Evolutionary conservation across 2,797 vertebrate genomes (phyloP), one percentile per base, ranked within the genome.

Genomic region (Bothrops alternatus): DNA sequence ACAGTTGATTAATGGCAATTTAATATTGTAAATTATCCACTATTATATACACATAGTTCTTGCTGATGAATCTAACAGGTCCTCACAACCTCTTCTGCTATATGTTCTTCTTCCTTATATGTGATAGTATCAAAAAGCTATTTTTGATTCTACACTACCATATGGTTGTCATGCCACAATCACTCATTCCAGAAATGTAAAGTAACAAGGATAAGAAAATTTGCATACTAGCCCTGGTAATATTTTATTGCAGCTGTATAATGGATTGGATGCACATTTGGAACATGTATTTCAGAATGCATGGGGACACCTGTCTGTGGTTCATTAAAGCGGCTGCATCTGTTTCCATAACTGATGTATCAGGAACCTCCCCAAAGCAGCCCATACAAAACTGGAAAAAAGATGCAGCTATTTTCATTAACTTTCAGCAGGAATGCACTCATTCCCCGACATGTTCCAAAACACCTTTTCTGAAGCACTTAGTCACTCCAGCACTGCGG

Each of bases 1-100:
- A 82, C 8, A 82, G 94, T 92, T 88, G 73, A 90, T 47, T 82
- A 82, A 25, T 82, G 37, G 37, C 91, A 95, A 89, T 10, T 7
- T 23, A 87, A 28, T 53, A 53, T 25, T 82, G 25, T 82, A 26
- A 50, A 88, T 55, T 42, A 65, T 37, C 87, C 55, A 42, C 25
- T 91, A 86, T 65, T 32, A 86, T 23, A 53, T 4, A 56, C 57
- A 88, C 16, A 86, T 86, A 53, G 26, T 5, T 87, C n/a, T 87
- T 91, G 86, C 57, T 73, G 37, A 20, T 91, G 8, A 26, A 85
- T 82, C n/a, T 20, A 32, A 63, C 12, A 25, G 25, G 37, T 86
- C 28, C 26, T 47, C 23, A 69, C 4, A 26, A 4, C 26, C 10
- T 90, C 56, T 53, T 63, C 8, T 58, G 32, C 26, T 42, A 12